phyloP scores from a whole-genome alignment of 2,797 vertebrate species.

The Sebastes minor region DNA sequence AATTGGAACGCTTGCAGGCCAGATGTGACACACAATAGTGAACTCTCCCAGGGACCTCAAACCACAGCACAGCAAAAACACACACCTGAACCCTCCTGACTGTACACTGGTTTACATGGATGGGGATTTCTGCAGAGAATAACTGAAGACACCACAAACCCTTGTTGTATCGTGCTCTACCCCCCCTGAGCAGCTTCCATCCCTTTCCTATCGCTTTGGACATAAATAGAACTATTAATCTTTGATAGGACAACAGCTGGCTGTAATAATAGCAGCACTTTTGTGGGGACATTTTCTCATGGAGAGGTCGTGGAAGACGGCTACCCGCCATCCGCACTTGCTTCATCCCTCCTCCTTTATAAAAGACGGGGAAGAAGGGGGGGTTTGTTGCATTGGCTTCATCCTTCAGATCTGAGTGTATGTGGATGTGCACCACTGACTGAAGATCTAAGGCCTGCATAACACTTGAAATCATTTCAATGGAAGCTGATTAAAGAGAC shows the following conservation, averaged over 20 bases:
- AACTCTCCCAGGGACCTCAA: slow-evolving; percentile 3
- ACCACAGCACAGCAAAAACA: slow-evolving; percentile 10
- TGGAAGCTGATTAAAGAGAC: slow-evolving; percentile 7
- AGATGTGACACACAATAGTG: neutral
- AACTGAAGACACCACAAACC: neutral
- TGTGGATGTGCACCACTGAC: neutral
- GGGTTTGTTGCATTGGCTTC: neutral
- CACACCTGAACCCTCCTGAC: neutral
- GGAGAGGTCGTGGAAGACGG: slow-evolving; percentile 35
- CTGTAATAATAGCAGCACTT: slow-evolving; percentile 63
- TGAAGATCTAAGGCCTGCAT: neutral
- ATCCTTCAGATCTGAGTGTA: neutral
- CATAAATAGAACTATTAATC: slow-evolving; percentile 51
- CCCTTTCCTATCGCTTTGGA: neutral
- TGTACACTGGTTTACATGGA: neutral
- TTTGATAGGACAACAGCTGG: slow-evolving; percentile 44
- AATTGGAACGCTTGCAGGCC: neutral
- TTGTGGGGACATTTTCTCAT: slow-evolving; percentile 61
- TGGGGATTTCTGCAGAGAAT: neutral
- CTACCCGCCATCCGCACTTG: slow-evolving; percentile 13
- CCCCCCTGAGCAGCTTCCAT: neutral
- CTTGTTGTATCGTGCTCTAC: neutral
- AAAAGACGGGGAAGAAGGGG: neutral
- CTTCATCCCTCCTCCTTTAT: slow-evolving; percentile 20
- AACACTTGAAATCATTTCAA: slow-evolving; percentile 5